Conservation (phyloP, 2,888 invertebrate species). For the Psylliodes chrysocephalus region DNA sequence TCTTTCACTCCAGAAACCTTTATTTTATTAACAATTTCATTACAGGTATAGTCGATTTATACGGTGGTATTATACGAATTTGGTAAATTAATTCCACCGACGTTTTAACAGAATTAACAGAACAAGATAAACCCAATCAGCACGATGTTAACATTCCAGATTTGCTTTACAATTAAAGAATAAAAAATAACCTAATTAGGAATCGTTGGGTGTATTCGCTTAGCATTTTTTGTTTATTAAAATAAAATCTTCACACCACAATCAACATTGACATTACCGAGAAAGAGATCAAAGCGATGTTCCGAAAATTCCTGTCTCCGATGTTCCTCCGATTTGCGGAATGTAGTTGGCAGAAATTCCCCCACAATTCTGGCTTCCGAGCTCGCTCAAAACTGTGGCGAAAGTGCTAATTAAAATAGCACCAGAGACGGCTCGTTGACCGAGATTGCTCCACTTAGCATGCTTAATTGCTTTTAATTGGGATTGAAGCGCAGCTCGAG, state of each 20-base stretch:
- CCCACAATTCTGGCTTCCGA: slow-evolving; percentile 33
- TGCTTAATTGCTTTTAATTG: slow-evolving; percentile 57
- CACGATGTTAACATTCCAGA: no score
- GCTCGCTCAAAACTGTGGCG: slow-evolving; percentile 37
- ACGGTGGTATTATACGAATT: no score
- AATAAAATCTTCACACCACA: background rate
- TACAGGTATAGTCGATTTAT: no score
- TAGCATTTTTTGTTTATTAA: slow-evolving; percentile 2
- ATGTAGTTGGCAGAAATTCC: slow-evolving; percentile 39
- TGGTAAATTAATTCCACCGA: no score
- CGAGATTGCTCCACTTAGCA: slow-evolving; percentile 48
- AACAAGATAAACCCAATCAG: no score
- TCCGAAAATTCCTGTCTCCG: slow-evolving; percentile 35
- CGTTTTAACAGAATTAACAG: no score
- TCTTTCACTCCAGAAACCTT: no score
- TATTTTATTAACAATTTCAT: no score
- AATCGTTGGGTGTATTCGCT: no score
- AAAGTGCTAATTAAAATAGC: slow-evolving; percentile 43
- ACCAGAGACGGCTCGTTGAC: slow-evolving; percentile 38
- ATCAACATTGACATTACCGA: slow-evolving; percentile 13
- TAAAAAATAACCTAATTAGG: no score
- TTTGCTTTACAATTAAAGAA: no score
- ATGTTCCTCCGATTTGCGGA: slow-evolving; percentile 33
- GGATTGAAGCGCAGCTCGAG: slow-evolving; percentile 50
- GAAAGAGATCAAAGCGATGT: slow-evolving; percentile 35